phyloP scores from a whole-genome alignment of 2,797 vertebrate species.

The Diceros bicornis region DNA sequence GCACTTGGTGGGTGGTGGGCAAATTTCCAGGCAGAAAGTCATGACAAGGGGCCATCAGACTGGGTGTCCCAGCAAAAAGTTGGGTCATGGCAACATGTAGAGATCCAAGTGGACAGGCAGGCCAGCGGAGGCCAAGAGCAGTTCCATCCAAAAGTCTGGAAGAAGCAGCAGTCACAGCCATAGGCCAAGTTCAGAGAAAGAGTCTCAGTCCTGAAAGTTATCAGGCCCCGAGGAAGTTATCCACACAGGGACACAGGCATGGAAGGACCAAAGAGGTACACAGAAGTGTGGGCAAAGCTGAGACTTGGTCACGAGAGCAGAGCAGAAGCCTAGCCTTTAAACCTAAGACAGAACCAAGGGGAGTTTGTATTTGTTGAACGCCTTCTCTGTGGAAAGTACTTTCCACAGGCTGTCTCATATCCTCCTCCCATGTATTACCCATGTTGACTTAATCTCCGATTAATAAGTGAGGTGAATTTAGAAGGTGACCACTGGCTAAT shows the following conservation, averaged over 20 bases:
- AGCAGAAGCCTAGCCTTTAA: background rate
- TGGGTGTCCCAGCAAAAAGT: background rate
- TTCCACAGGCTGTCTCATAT: background rate
- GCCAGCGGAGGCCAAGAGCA: background rate
- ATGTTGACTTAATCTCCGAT: background rate
- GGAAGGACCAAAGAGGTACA: background rate
- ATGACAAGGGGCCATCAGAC: background rate
- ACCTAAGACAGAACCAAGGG: background rate
- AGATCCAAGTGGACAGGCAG: background rate
- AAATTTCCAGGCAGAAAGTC: background rate
- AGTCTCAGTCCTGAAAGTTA: background rate
- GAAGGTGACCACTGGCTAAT: background rate
- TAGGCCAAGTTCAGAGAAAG: background rate
- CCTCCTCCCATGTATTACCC: background rate
- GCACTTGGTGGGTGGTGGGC: background rate
- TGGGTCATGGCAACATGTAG: background rate
- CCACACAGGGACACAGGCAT: accelerated
- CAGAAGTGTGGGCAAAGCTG: background rate
- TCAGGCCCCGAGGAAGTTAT: background rate
- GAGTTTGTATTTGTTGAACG: background rate
- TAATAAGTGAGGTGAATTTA: background rate
- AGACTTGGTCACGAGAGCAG: background rate
- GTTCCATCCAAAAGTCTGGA: background rate
- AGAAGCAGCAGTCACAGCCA: background rate
- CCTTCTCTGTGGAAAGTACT: background rate